These are phyloP conservation scores for Ormyrus rosae DNA, from an alignment of 2,888 invertebrate genomes.

Conservation along the genomic window DNA sequence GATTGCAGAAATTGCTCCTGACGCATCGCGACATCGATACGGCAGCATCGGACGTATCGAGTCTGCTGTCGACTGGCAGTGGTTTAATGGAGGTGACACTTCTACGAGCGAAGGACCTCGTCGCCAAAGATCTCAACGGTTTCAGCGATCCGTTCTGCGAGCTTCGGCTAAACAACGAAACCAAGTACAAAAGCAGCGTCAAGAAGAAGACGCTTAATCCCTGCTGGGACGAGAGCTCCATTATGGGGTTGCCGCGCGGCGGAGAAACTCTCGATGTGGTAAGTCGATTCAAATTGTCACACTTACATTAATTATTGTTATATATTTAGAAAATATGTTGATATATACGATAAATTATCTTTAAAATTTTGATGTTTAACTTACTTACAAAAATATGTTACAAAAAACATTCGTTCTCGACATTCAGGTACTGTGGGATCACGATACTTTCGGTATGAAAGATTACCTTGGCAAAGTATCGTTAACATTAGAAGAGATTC, in stretches of 20 bases:
- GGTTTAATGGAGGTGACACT: slow-evolving; percentile 77
- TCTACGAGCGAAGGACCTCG: slow-evolving; percentile 76
- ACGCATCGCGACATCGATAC: slow-evolving; percentile 69
- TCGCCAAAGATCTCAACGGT: slow-evolving; percentile 78
- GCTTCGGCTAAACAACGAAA: slow-evolving; percentile 75
- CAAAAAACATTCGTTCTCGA: too few relatives aligned
- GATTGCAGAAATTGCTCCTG: slow-evolving; percentile 69
- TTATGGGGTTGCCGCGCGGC: slow-evolving; percentile 75
- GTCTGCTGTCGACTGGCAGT: slow-evolving; percentile 72
- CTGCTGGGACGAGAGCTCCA: slow-evolving; percentile 78
- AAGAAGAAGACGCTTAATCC: slow-evolving; percentile 78
- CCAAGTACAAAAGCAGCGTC: slow-evolving; percentile 77
- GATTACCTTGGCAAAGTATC: slow-evolving; percentile 78
- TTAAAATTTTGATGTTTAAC: too few relatives aligned
- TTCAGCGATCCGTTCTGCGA: slow-evolving; percentile 79
- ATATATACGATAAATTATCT: not conserved
- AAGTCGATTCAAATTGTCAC: slow-evolving; percentile 59
- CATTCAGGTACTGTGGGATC: slow-evolving; percentile 77
- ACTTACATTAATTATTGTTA: too few relatives aligned
- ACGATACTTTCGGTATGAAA: slow-evolving; percentile 77
- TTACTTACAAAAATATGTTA: too few relatives aligned
- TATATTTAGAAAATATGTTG: too few relatives aligned
- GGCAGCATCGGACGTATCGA: slow-evolving; percentile 71
- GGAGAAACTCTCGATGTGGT: slow-evolving; percentile 77
- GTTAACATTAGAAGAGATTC: slow-evolving; percentile 76